Percentiles rank a stretch among this genome's conserved stretches.
phyloP scores from a whole-genome alignment of 2,888 invertebrate species.

The Pseudococcus longispinus region DNA sequence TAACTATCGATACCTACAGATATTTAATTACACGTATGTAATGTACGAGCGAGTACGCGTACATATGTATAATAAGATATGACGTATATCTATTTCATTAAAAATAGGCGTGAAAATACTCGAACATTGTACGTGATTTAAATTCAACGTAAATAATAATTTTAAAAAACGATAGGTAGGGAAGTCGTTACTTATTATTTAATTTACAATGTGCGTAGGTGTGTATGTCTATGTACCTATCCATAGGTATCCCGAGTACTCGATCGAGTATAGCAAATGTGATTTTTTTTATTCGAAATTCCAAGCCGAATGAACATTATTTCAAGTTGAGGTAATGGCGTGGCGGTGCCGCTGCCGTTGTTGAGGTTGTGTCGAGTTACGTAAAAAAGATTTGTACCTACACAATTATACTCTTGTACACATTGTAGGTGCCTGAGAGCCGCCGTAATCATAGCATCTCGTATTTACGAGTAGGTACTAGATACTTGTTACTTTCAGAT shows the following conservation, averaged over 20 bases:
- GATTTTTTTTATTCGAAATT: background rate
- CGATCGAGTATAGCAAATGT: background rate
- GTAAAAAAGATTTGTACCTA: background rate
- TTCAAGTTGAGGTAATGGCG: background rate
- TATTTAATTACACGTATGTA: background rate
- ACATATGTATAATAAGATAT: too few species aligned
- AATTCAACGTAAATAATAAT: background rate
- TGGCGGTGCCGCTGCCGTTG: too few species aligned
- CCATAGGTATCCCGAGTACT: background rate
- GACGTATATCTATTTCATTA: background rate
- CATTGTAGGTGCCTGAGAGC: background rate
- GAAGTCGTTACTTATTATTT: background rate
- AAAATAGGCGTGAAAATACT: background rate
- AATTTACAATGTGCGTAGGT: background rate
- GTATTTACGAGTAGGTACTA: background rate
- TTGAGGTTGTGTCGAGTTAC: background rate
- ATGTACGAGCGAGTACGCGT: too few species aligned
- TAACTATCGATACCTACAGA: background rate
- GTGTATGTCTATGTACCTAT: background rate
- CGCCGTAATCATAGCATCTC: background rate
- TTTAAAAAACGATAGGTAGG: background rate
- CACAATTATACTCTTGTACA: background rate
- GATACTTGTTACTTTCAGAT: background rate
- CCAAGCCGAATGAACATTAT: background rate
- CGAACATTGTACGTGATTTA: background rate